phyloP scores from a whole-genome alignment of 2,797 vertebrate species.

The Diplodus sargus region DNA sequence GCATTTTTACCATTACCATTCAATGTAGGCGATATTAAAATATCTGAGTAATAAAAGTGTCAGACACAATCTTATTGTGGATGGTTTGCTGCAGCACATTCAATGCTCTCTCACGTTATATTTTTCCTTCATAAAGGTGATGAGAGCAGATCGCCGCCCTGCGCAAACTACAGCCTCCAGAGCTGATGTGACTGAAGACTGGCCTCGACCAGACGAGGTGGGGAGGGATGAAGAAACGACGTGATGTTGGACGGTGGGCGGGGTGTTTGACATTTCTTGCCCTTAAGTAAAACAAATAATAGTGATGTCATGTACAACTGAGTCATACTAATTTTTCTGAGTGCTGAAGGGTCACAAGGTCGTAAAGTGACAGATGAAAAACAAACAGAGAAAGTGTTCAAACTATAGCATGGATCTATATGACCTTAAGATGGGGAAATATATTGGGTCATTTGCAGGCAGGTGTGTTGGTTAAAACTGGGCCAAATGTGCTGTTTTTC shows the following conservation, averaged over 20 bases:
- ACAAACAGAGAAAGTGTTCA: not conserved
- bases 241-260: conserved; percentile 11
- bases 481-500: not conserved
- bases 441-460: not conserved
- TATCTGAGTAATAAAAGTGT: conserved; percentile 28
- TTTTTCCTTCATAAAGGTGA: conserved; percentile 34
- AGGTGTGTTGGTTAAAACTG: not conserved
- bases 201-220: conserved; percentile 21
- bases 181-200: conserved; percentile 30
- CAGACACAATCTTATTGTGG: conserved; percentile 42
- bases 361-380: conserved; percentile 16
- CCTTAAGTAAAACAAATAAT: conserved; percentile 40
- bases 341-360: conserved; percentile 1
- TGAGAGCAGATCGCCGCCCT: conserved; percentile 35
- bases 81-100: conserved; percentile 15
- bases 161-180: conserved; percentile 29
- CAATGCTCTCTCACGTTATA: conserved; percentile 6
- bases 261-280: conserved; percentile 35
- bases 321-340: conserved; percentile 18
- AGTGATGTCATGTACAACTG: conserved; percentile 25
- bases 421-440: not conserved
- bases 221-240: not conserved
- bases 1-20: not conserved
- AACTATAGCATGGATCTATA: not conserved
- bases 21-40: not conserved